Base-by-base conservation (phyloP, 2,113 vertebrate genomes). In the Oncorhynchus nerka region DNA sequence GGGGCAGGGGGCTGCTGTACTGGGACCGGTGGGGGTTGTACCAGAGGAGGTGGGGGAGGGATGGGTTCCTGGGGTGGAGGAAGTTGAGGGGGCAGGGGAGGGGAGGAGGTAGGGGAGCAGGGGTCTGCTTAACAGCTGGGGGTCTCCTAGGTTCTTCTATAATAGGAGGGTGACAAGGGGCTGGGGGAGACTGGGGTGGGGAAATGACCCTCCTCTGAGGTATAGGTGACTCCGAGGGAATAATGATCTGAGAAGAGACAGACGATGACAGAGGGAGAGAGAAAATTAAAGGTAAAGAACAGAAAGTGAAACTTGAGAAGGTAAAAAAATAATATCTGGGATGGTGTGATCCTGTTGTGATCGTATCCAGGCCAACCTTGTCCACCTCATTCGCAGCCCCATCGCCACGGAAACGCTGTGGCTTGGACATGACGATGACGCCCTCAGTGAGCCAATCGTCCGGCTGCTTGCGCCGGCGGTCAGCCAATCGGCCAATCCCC, bases 401-500 rank as follows among this genome's bases (percentile, higher is more conserved):
- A 4, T 90, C 93, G 26, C 87, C 88, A 68, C 93, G 84, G 65
- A 93, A 90, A 75, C 95, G 94, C 30, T 86, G 90, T 0, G 97
- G 96, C 84, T 92, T 95, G 80, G 95, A 95, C 4, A 92, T 94
- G 87, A 97, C 87, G 81, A 95, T 15, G 51, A 97, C 84, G 0
- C 97, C 97, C 81, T 99, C 95, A 0, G 96, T 95, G 85, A 98
- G 92, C 97, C 98, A 99, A 77, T 96, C 94, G 0, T 95, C 94
- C 1, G 93, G 90, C 71, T 92, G 91, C 75, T 91, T 93, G 20
- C 91, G 87, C 71, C 85, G 84, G 0, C 90, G 88, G 45, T 94
- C 93, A 48, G 93, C 90, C 19, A 55, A 19, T 55, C 94, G 94
- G 81, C 86, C 85, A 81, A 98, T 93, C 48, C 97, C 97, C n/a